A percentile compares a stretch with the other conserved stretches of the same genome.
Evolutionary conservation across 2,113 vertebrate species (phyloP).

Genomic region (Promerops cafer): DNA sequence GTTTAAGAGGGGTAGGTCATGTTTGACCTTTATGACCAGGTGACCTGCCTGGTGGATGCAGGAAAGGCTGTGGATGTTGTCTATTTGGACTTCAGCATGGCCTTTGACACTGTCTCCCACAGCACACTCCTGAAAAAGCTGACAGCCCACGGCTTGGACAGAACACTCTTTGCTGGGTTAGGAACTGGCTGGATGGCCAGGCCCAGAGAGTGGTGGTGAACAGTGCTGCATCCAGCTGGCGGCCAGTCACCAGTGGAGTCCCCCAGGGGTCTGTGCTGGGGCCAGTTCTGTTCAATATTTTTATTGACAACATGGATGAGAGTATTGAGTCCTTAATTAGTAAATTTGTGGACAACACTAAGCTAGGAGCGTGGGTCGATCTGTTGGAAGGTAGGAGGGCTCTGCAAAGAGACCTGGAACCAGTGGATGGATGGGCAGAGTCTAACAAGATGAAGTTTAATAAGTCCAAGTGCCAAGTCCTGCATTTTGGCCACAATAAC

Average conservation of each 20-base stretch:
- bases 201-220: background rate
- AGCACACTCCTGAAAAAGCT: background rate
- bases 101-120: background rate
- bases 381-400: background rate
- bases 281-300: background rate
- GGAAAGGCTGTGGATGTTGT: background rate
- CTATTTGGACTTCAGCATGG: background rate
- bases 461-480: no score
- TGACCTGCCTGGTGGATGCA: background rate
- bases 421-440: background rate
- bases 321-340: background rate
- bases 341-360: background rate
- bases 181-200: fast-evolving
- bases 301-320: background rate
- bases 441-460: background rate
- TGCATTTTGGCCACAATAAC: background rate
- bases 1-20: background rate
- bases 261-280: background rate
- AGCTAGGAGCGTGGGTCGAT: fast-evolving
- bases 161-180: background rate
- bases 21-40: background rate
- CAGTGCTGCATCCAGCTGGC: background rate
- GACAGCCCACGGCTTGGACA: fast-evolving
- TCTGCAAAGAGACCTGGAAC: background rate
- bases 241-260: no score